Conservation (phyloP, 2,888 invertebrate species). For the Flexamia atlantica region DNA sequence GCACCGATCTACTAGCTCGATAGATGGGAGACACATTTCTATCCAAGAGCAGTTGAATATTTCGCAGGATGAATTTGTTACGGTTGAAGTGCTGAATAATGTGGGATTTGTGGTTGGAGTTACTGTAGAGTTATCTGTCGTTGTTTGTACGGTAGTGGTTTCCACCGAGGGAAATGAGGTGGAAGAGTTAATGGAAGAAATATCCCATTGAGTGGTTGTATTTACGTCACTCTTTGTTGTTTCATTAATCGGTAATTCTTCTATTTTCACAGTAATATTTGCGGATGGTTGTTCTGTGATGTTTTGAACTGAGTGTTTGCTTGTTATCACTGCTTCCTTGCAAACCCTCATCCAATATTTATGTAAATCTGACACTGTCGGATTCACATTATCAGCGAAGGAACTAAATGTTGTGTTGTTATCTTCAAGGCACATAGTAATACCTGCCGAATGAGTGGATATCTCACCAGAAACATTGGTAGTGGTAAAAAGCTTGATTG, state of each 20-base stretch:
- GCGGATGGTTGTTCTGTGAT: background rate
- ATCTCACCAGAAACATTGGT: constrained; percentile 34
- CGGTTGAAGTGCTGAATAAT: background rate
- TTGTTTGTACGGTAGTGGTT: background rate
- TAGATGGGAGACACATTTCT: constrained; percentile 40
- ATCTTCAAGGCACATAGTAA: constrained; percentile 40
- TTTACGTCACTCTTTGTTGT: background rate
- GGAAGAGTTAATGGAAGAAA: background rate
- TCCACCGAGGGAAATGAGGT: background rate
- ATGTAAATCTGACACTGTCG: constrained; percentile 24
- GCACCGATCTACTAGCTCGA: constrained; percentile 37
- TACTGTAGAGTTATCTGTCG: background rate
- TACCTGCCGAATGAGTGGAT: background rate
- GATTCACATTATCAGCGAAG: constrained; percentile 31
- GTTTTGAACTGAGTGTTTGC: background rate
- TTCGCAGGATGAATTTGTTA: constrained; percentile 24
- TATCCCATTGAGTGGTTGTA: background rate
- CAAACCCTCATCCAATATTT: constrained; percentile 48
- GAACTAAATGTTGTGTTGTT: constrained; percentile 24
- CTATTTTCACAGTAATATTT: constrained; percentile 1
- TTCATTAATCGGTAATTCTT: constrained; percentile 3
- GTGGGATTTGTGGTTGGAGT: background rate
- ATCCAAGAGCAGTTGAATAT: constrained; percentile 41
- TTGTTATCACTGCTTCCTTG: background rate
- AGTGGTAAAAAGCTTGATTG: constrained; percentile 32